phyloP scores from a whole-genome alignment of 2,888 invertebrate species.

The Myopa tessellatipennis region DNA sequence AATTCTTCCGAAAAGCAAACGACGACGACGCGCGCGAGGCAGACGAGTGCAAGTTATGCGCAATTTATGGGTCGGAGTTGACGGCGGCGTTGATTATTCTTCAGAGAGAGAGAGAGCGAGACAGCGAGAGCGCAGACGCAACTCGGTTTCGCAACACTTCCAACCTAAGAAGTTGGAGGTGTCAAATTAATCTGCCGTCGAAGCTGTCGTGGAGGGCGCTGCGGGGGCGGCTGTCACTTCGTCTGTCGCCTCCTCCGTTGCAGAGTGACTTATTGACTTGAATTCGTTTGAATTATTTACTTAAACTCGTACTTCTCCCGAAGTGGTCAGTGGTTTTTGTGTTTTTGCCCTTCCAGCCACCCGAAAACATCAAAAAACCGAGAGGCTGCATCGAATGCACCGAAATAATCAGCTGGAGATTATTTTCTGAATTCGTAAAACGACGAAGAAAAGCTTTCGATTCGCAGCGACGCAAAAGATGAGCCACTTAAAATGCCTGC shows the following conservation, averaged over 20 bases:
- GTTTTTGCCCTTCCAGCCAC: not conserved
- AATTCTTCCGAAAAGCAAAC: constrained; percentile 29
- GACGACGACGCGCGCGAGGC: not conserved
- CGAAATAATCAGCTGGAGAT: too few relatives aligned
- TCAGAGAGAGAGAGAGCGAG: not conserved
- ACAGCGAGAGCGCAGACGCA: not conserved
- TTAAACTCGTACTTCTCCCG: constrained; percentile 19
- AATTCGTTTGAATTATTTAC: constrained; percentile 34
- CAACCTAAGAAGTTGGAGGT: constrained; percentile 11
- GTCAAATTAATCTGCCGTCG: constrained; percentile 25
- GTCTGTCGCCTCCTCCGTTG: constrained; percentile 22
- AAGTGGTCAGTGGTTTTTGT: not conserved
- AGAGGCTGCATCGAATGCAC: too few relatives aligned
- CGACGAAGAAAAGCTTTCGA: too few relatives aligned
- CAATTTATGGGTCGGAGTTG: not conserved
- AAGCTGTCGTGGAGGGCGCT: not conserved
- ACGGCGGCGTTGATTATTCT: constrained; percentile 3
- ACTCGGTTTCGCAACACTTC: not conserved
- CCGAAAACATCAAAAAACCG: too few relatives aligned
- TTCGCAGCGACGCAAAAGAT: too few relatives aligned
- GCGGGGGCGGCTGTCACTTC: not conserved
- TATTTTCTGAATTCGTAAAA: too few relatives aligned
- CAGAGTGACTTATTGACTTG: constrained; percentile 34
- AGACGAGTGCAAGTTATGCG: not conserved
- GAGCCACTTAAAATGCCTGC: too few relatives aligned